phyloP scores from a whole-genome alignment of 2,888 invertebrate genomes.

The Pemphredon lugubris region DNA sequence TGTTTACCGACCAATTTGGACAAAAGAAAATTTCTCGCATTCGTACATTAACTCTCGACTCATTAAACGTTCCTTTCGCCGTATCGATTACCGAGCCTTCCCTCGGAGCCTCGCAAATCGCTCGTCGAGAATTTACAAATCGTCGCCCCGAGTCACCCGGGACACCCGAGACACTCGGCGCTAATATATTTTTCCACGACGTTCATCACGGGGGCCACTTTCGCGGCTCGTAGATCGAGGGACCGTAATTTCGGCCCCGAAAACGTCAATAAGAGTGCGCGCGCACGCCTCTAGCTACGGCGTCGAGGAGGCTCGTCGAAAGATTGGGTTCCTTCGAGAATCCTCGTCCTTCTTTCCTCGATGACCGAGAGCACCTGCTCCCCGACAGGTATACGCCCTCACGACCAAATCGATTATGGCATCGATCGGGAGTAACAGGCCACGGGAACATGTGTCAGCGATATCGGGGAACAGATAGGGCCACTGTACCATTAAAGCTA shows the following conservation, averaged over 20 bases:
- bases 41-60: not conserved
- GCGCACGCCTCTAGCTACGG: not conserved
- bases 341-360: not conserved
- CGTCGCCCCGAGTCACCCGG: not conserved
- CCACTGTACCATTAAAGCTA: conserved; percentile 7
- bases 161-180: not conserved
- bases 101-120: conserved; percentile 1
- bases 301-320: not conserved
- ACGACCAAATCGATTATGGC: conserved; percentile 20
- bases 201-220: conserved; percentile 7
- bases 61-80: not conserved
- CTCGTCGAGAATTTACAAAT: not conserved
- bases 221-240: conserved; percentile 22
- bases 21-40: not conserved
- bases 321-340: not conserved
- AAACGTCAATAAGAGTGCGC: conserved; percentile 9
- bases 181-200: conserved; percentile 11
- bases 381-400: conserved; percentile 9
- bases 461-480: conserved; percentile 12
- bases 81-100: not conserved
- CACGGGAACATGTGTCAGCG: conserved; percentile 19
- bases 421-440: conserved; percentile 10
- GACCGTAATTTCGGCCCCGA: conserved; percentile 16
- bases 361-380: conserved; percentile 19
- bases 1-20: not conserved